phyloP scores from a whole-genome alignment of 2,113 vertebrate species.

The Elephantulus edwardii region DNA sequence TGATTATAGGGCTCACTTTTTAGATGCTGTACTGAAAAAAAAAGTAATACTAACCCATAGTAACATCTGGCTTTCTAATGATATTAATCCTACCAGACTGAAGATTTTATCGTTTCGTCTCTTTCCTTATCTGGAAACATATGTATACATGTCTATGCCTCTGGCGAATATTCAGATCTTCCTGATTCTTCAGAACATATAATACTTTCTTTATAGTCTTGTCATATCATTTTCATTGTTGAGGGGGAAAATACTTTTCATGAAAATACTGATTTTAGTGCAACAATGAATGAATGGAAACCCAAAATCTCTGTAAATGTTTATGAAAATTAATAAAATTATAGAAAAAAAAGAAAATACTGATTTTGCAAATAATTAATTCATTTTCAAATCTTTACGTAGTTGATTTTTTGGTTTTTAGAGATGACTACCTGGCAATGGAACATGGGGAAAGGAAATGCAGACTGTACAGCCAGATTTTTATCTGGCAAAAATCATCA shows the following conservation, averaged over 20 bases:
- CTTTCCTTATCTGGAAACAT: neutral
- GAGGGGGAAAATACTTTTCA: neutral
- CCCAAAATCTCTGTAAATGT: too few relatives aligned
- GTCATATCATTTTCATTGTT: neutral
- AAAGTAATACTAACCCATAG: neutral
- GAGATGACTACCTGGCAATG: neutral
- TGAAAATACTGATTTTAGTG: too few relatives aligned
- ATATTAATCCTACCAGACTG: neutral
- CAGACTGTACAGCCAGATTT: neutral
- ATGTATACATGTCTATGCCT: neutral
- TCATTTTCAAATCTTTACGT: neutral
- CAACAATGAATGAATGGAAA: too few relatives aligned
- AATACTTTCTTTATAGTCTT: neutral
- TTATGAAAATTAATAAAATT: too few relatives aligned
- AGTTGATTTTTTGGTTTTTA: too few relatives aligned
- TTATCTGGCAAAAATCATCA: neutral
- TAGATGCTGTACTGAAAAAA: neutral
- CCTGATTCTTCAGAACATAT: neutral
- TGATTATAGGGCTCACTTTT: constrained; percentile 17
- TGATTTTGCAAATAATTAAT: neutral
- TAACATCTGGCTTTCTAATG: constrained; percentile 1
- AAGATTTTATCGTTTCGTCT: neutral
- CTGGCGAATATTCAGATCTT: neutral
- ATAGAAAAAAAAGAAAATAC: too few relatives aligned
- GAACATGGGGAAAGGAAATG: neutral